Conservation (phyloP, 1,140 invertebrate genomes). For the Rhopalosiphum padi region DNA sequence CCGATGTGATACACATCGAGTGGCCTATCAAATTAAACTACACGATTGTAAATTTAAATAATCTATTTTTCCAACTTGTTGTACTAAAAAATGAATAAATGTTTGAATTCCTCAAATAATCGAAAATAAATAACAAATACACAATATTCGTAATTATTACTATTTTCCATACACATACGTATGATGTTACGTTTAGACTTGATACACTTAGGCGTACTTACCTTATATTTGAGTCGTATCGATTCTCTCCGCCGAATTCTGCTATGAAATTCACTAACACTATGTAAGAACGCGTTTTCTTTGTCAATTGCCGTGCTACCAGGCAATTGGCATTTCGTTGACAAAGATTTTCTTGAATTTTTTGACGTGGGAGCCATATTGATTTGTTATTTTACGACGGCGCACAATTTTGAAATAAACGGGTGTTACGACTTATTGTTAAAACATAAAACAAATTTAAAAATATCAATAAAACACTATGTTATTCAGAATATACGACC, state of each 20-base stretch:
- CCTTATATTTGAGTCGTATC: slow-evolving; percentile 60
- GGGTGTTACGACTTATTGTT: neutral
- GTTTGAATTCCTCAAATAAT: too few species aligned
- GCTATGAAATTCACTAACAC: slow-evolving; percentile 64
- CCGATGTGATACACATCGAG: too few species aligned
- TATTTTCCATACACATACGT: too few species aligned
- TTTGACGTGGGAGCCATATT: slow-evolving; percentile 32
- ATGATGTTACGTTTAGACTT: too few species aligned
- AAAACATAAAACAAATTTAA: neutral
- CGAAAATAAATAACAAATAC: too few species aligned
- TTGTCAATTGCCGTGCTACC: slow-evolving; percentile 60
- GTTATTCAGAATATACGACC: neutral
- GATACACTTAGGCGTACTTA: neutral
- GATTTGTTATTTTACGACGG: neutral
- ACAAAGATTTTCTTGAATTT: slow-evolving; percentile 42
- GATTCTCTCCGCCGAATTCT: slow-evolving; percentile 64
- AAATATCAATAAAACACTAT: neutral
- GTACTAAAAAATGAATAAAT: too few species aligned
- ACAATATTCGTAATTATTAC: too few species aligned
- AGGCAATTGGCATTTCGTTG: slow-evolving; percentile 45
- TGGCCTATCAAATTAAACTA: too few species aligned
- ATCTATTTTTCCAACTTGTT: too few species aligned
- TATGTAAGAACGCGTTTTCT: slow-evolving; percentile 64
- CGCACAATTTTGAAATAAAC: neutral
- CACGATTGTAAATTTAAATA: too few species aligned